These are phyloP conservation scores for Oligia fasciuncula DNA, from an alignment of 2,888 invertebrate genomes.

Conservation along the genomic window DNA sequence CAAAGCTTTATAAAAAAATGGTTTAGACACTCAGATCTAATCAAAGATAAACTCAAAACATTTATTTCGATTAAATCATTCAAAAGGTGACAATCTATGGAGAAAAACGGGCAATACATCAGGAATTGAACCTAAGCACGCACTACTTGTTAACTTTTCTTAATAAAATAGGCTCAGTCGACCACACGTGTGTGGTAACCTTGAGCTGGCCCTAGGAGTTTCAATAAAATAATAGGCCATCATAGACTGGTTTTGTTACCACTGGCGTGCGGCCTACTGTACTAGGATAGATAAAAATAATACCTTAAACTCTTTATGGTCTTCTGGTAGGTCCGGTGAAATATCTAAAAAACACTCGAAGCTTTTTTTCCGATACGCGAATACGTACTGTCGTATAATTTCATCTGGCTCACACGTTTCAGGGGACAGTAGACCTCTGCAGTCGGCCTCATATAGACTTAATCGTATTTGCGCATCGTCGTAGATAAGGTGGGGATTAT, in stretches of 20 bases:
- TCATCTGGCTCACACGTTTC: neutral
- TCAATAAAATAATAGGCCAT: neutral
- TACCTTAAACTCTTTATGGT: neutral
- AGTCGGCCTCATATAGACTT: neutral
- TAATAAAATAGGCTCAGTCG: neutral
- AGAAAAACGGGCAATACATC: neutral
- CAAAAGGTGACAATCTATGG: neutral
- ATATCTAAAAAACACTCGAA: no score
- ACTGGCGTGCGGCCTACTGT: neutral
- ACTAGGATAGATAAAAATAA: neutral
- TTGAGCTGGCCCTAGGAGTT: neutral
- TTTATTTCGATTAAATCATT: neutral
- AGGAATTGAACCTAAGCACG: neutral
- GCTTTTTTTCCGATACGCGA: neutral
- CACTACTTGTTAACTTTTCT: neutral
- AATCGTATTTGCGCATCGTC: neutral
- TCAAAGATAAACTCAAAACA: neutral
- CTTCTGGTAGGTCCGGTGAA: neutral
- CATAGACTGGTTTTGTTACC: neutral
- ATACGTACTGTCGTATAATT: neutral
- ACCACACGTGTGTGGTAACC: neutral
- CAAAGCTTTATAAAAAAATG: neutral
- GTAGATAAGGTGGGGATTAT: neutral
- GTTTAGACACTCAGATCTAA: no score
- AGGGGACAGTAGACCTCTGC: neutral